A percentile compares a stretch with the other conserved stretches of the same genome.
phyloP scores from a whole-genome alignment of 2,797 vertebrate genomes.

The Ctenosaura bakeri region DNA sequence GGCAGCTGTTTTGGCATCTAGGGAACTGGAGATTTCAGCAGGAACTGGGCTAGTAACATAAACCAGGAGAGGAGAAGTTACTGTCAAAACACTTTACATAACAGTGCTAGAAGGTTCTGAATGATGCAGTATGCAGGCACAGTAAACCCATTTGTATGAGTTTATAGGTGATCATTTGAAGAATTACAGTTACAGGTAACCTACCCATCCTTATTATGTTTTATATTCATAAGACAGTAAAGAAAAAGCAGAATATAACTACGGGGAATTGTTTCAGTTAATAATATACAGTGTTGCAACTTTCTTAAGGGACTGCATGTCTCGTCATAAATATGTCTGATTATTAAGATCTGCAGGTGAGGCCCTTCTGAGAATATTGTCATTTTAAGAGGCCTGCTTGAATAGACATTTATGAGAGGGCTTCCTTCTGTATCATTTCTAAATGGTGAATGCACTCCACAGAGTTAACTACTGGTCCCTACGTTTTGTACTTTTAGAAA shows the following conservation, averaged over 20 bases:
- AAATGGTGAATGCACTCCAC: neutral
- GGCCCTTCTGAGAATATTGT: neutral
- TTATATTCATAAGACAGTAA: constrained; percentile 34
- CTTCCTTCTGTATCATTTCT: neutral
- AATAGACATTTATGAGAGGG: neutral
- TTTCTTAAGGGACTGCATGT: neutral
- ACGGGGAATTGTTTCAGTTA: constrained; percentile 20
- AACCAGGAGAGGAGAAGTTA: too few species aligned
- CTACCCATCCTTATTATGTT: neutral
- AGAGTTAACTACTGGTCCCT: neutral
- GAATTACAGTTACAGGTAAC: too few species aligned
- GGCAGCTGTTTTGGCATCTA: too few species aligned
- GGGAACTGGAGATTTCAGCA: too few species aligned
- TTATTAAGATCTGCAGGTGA: neutral
- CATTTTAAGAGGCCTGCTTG: neutral
- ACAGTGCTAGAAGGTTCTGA: too few species aligned
- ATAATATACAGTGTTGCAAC: neutral
- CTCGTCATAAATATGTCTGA: neutral
- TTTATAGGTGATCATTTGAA: too few species aligned
- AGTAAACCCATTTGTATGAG: too few species aligned
- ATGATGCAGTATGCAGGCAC: too few species aligned
- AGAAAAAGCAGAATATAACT: constrained; percentile 8
- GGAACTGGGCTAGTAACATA: too few species aligned
- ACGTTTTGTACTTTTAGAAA: neutral
- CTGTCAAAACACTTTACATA: too few species aligned